These are phyloP conservation scores for Gallinago paraguaiae DNA, from an alignment of 2,113 vertebrate species.

Conservation along the genomic window DNA sequence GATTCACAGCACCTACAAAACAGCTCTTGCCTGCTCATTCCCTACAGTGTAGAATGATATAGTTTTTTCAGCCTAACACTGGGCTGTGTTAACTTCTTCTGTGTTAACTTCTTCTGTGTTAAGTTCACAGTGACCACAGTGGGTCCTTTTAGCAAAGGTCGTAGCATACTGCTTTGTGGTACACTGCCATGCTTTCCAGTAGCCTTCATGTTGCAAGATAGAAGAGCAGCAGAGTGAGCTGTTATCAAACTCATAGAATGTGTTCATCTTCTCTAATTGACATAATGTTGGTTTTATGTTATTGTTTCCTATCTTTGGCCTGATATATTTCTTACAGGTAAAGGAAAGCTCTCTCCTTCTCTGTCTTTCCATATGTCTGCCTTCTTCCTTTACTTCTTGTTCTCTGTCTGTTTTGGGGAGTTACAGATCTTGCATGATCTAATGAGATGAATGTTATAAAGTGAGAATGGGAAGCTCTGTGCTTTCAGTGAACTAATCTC, in stretches of 20 bases:
- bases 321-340: background rate
- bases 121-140: background rate
- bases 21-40: background rate
- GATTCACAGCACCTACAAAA: background rate
- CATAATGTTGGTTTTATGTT: background rate
- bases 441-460: conserved; percentile 71
- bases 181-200: background rate
- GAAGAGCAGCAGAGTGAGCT: background rate
- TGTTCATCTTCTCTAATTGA: background rate
- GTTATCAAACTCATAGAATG: background rate
- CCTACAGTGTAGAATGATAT: background rate
- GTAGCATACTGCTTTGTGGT: background rate
- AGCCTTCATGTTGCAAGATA: background rate
- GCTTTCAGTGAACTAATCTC: background rate
- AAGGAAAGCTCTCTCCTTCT: background rate
- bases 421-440: conserved; percentile 32
- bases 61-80: background rate
- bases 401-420: background rate
- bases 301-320: background rate
- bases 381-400: background rate
- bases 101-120: background rate
- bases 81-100: background rate
- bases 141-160: background rate
- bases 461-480: background rate
- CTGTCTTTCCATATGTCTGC: background rate